These are phyloP conservation scores for Pterocles burchelli DNA, from an alignment of 2,113 vertebrate genomes.

Conservation along the genomic window DNA sequence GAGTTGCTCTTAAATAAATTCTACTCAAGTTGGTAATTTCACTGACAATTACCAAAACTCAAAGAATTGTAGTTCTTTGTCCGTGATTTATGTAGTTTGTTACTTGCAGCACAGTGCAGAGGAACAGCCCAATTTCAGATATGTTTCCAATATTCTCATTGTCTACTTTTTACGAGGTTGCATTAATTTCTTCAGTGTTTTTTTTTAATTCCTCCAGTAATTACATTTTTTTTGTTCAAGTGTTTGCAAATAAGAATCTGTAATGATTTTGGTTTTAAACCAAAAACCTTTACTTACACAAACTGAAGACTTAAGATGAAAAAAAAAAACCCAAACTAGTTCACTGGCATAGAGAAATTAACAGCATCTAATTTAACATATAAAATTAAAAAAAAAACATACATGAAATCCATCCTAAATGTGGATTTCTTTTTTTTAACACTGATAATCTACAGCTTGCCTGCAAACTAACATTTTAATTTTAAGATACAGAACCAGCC, in stretches of 20 bases:
- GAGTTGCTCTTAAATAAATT: background rate
- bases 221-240: background rate
- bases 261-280: background rate
- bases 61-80: background rate
- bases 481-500: background rate
- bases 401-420: background rate
- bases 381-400: background rate
- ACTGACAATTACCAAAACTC: background rate
- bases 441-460: background rate
- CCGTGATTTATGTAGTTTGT: background rate
- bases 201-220: background rate
- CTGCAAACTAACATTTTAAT: background rate
- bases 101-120: background rate
- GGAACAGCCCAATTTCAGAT: background rate
- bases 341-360: background rate
- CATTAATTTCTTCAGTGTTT: background rate
- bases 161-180: background rate
- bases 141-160: background rate
- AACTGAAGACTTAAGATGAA: background rate
- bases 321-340: background rate
- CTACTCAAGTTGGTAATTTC: background rate
- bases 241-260: background rate
- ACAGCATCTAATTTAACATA: background rate
- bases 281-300: background rate
- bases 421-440: background rate